These are phyloP conservation scores for Ectemnius cavifrons DNA, from an alignment of 2,888 invertebrate species.

Conservation along the genomic window DNA sequence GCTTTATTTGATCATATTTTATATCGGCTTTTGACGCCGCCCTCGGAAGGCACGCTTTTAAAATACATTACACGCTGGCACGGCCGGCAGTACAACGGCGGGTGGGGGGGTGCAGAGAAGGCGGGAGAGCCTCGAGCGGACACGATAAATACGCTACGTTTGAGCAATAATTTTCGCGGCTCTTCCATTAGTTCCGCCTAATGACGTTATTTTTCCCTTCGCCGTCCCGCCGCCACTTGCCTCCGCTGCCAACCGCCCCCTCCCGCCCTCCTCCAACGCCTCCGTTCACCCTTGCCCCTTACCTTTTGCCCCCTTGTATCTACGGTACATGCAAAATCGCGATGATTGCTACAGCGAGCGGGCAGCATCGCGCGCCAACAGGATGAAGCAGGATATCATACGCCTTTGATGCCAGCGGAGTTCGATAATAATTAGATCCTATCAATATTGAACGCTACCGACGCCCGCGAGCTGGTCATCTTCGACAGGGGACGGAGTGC, in stretches of 20 bases:
- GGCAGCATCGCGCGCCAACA: slow-evolving; percentile 1
- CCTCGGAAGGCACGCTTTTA: slow-evolving; percentile 76
- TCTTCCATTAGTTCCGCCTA: slow-evolving; percentile 62
- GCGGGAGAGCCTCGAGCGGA: slow-evolving; percentile 24
- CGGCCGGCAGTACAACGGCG: slow-evolving; percentile 15
- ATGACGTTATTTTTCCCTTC: slow-evolving; percentile 57
- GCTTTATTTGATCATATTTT: slow-evolving; percentile 77
- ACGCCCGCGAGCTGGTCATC: too few species aligned
- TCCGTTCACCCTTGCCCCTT: slow-evolving; percentile 2
- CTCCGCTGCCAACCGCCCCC: background rate
- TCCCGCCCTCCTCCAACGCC: slow-evolving; percentile 18
- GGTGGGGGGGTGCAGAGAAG: slow-evolving; percentile 20
- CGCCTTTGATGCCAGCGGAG: background rate
- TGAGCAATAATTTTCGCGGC: slow-evolving; percentile 64
- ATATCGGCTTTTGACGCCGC: slow-evolving; percentile 76
- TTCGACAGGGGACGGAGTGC: too few species aligned
- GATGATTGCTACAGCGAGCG: slow-evolving; percentile 34
- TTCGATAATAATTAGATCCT: slow-evolving; percentile 1
- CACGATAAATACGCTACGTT: slow-evolving; percentile 62
- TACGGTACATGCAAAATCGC: slow-evolving; percentile 17
- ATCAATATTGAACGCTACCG: too few species aligned
- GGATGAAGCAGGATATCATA: background rate
- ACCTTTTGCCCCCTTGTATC: too few species aligned
- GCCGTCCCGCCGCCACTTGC: background rate
- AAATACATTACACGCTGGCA: slow-evolving; percentile 74